These are phyloP conservation scores for Chloropsis cyanopogon DNA, from an alignment of 2,113 vertebrate species.

Conservation along the genomic window DNA sequence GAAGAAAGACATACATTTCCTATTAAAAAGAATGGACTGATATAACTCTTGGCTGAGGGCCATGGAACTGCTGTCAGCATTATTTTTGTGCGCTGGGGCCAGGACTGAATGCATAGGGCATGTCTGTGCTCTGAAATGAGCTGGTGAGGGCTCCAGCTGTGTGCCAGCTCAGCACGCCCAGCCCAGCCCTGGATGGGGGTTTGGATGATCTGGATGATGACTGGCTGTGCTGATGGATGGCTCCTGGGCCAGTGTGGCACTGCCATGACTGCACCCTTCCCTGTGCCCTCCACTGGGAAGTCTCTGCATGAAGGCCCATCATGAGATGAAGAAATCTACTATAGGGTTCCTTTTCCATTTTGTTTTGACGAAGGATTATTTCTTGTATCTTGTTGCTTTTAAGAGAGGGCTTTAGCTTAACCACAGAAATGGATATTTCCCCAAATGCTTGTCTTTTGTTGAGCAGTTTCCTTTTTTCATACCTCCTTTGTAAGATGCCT, in stretches of 20 bases:
- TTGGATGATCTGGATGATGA: accelerated
- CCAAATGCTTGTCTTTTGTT: background rate
- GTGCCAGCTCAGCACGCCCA: accelerated
- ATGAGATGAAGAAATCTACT: background rate
- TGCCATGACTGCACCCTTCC: background rate
- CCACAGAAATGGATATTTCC: background rate
- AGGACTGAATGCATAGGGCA: background rate
- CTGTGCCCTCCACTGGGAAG: background rate
- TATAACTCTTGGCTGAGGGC: background rate
- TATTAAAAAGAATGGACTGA: conserved; percentile 26
- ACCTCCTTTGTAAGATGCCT: background rate
- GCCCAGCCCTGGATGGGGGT: background rate
- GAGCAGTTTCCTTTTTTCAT: background rate
- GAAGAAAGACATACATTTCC: conserved; percentile 36
- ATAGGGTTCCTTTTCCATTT: background rate
- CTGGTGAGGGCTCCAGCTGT: background rate
- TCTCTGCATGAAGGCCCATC: background rate
- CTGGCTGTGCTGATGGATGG: background rate
- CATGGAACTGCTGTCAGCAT: background rate
- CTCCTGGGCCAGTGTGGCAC: accelerated
- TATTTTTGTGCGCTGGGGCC: background rate
- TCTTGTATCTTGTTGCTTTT: background rate
- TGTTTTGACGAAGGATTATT: background rate
- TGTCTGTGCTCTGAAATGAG: background rate
- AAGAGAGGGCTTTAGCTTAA: background rate